phyloP scores from a whole-genome alignment of 2,797 vertebrate genomes.

The Siniperca obscura region DNA sequence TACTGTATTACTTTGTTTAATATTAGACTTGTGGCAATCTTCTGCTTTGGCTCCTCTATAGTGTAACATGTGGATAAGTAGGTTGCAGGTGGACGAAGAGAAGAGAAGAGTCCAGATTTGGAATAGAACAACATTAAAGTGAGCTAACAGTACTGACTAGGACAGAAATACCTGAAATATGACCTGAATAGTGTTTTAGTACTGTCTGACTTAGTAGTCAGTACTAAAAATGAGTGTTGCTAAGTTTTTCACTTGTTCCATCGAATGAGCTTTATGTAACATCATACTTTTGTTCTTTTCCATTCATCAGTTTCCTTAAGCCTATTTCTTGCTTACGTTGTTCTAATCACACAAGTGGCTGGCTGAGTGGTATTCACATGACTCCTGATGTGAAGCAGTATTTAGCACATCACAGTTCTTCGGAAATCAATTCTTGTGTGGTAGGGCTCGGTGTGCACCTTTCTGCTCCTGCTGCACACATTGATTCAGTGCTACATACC shows the following conservation, averaged over 20 bases:
- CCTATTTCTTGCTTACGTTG: conserved; percentile 25
- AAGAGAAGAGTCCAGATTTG: not conserved
- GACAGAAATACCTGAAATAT: conserved; percentile 26
- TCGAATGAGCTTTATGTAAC: not conserved
- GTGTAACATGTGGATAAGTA: not conserved
- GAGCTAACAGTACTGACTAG: not conserved
- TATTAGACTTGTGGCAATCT: not conserved
- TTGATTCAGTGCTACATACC: conserved; percentile 45
- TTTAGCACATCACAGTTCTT: conserved; percentile 52
- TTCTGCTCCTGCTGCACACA: conserved; percentile 45
- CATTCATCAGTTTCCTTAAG: not conserved
- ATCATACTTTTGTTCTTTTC: not conserved
- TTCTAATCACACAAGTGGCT: conserved; percentile 45
- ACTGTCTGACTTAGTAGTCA: not conserved
- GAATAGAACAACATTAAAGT: conserved; percentile 12
- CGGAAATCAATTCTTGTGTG: conserved; percentile 54
- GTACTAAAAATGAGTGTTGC: conserved; percentile 2
- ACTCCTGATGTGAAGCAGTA: conserved; percentile 51
- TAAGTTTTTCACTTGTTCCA: conserved; percentile 6
- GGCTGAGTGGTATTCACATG: conserved; percentile 46
- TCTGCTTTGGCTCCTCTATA: not conserved
- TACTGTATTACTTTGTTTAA: not conserved
- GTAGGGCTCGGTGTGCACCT: conserved; percentile 27
- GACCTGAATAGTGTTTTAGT: conserved; percentile 1
- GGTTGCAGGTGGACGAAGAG: conserved; percentile 17